These are phyloP conservation scores for Acleris emargana DNA, from an alignment of 2,888 invertebrate species.

Conservation along the genomic window DNA sequence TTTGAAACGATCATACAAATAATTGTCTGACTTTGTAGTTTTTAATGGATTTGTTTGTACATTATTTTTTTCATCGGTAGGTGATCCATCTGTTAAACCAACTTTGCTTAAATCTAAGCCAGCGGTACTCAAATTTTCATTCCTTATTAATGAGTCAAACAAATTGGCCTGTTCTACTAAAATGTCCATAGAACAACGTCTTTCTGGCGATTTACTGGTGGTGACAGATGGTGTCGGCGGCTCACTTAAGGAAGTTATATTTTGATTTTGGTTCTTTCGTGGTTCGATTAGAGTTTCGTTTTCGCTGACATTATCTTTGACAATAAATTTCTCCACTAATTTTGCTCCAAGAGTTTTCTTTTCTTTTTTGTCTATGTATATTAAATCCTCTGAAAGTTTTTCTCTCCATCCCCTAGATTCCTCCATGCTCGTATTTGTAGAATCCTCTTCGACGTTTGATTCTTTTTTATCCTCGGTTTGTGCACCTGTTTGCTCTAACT, in stretches of 20 bases:
- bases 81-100: conserved; percentile 51
- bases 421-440: conserved; percentile 31
- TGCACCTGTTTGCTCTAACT: conserved; percentile 24
- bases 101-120: conserved; percentile 76
- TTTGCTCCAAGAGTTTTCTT: conserved; percentile 89
- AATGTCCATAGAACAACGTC: conserved; percentile 83
- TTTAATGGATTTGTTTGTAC: conserved; percentile 55
- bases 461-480: conserved; percentile 18
- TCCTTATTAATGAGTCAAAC: conserved; percentile 79
- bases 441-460: conserved; percentile 29
- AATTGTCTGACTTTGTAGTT: conserved; percentile 77
- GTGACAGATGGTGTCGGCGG: conserved; percentile 40
- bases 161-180: conserved; percentile 82
- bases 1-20: conserved; percentile 65
- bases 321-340: conserved; percentile 89
- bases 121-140: conserved; percentile 78
- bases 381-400: conserved; percentile 84
- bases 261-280: conserved; percentile 33
- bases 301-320: conserved; percentile 81
- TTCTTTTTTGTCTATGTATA: conserved; percentile 76
- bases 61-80: conserved; percentile 42
- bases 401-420: conserved; percentile 82
- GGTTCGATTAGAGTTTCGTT: conserved; percentile 31
- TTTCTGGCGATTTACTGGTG: conserved; percentile 62
- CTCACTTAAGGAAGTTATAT: conserved; percentile 42